Percentiles rank a stretch among this genome's conserved stretches.
Conservation (phyloP, 2,113 vertebrate genomes). For the Hemichromis elongatus region DNA sequence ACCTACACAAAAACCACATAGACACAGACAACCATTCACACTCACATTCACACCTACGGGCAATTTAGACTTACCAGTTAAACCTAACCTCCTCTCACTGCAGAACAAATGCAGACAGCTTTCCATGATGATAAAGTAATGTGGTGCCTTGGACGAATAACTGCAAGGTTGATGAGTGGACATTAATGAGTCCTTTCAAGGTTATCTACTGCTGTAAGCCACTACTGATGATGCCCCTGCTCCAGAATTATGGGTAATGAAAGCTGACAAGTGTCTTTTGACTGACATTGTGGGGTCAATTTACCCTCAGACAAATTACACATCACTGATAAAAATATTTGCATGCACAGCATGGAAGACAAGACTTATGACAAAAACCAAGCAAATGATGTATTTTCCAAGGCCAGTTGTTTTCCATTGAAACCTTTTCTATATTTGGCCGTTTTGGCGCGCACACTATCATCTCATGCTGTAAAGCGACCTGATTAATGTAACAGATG, state of each 20-base stretch:
- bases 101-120: background rate
- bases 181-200: constrained; percentile 66
- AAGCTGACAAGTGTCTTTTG: constrained; percentile 69
- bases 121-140: background rate
- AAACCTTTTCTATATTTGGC: background rate
- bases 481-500: background rate
- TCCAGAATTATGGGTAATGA: constrained; percentile 55
- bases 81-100: background rate
- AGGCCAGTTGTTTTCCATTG: fast-evolving
- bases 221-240: constrained; percentile 49
- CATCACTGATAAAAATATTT: constrained; percentile 20
- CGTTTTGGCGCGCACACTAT: background rate
- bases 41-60: too few relatives aligned
- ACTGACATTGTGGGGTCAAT: constrained; percentile 64
- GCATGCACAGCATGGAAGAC: background rate
- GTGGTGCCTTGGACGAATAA: constrained; percentile 14
- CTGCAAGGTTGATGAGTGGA: constrained; percentile 61
- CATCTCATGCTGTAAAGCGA: background rate
- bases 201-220: constrained; percentile 63
- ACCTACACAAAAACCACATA: too few relatives aligned
- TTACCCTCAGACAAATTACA: constrained; percentile 54
- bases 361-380: background rate
- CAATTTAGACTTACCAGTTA: too few relatives aligned
- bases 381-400: background rate
- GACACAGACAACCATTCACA: too few relatives aligned